Percentiles rank a stretch among this genome's conserved stretches.
These are phyloP conservation scores for Aphelocoma coerulescens DNA, from an alignment of 2,113 vertebrate genomes.

Conservation along the genomic window DNA sequence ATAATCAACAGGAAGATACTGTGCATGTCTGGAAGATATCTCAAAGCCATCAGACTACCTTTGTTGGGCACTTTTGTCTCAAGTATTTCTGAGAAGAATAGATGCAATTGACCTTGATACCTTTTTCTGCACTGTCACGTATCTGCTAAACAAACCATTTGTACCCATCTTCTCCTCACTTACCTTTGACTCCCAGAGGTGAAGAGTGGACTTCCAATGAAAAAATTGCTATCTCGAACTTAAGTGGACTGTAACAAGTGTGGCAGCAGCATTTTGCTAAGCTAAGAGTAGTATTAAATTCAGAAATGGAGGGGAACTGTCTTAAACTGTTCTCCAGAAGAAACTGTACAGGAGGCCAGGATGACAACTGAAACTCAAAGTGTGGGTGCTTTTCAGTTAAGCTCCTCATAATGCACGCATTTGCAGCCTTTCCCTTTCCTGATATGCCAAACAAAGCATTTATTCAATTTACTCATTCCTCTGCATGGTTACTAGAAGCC, in stretches of 20 bases:
- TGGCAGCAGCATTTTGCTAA: not conserved
- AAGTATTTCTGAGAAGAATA: not conserved
- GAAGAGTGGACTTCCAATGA: not conserved
- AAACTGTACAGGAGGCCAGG: not conserved
- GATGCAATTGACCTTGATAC: not conserved
- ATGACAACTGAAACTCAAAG: not conserved
- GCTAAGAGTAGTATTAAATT: not conserved
- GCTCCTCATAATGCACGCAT: not conserved
- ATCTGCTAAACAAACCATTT: not conserved
- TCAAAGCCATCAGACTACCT: not conserved
- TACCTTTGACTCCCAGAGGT: not conserved
- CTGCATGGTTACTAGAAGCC: not conserved
- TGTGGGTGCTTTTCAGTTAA: not conserved
- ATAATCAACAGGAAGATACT: not conserved
- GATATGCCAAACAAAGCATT: not conserved
- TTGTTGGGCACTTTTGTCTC: not conserved
- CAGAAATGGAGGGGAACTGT: not conserved
- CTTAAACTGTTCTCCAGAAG: not conserved
- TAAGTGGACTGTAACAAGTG: not conserved
- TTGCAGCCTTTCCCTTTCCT: not conserved
- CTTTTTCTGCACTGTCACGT: not conserved
- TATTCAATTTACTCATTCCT: not conserved
- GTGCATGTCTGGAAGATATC: not conserved
- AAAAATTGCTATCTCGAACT: not conserved
- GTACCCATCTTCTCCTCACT: not conserved